These are phyloP conservation scores for Noctua fimbriata DNA, from an alignment of 2,888 invertebrate species.

Conservation along the genomic window DNA sequence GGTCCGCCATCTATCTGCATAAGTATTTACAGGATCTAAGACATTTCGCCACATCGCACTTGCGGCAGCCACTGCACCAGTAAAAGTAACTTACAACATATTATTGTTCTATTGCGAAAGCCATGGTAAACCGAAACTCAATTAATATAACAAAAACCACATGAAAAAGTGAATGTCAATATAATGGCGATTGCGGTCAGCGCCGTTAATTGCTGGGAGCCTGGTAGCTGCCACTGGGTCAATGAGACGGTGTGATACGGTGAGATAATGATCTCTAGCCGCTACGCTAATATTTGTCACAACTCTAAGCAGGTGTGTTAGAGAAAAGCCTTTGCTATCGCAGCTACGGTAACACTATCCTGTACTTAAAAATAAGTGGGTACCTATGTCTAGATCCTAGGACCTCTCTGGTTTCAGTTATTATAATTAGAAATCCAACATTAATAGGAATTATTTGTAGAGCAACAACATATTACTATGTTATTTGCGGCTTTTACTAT, in stretches of 20 bases:
- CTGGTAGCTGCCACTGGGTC: constrained; percentile 37
- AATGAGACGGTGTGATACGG: constrained; percentile 47
- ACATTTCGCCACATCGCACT: constrained; percentile 41
- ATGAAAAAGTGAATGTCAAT: constrained; percentile 63
- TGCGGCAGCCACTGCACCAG: constrained; percentile 6
- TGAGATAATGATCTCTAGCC: constrained; percentile 6
- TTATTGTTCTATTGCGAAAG: constrained; percentile 43
- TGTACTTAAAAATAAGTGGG: neutral
- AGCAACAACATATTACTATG: neutral
- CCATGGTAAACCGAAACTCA: constrained; percentile 52
- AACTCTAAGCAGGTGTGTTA: neutral
- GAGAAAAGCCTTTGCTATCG: neutral
- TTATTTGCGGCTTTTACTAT: neutral
- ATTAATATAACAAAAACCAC: constrained; percentile 57
- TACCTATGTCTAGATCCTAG: neutral
- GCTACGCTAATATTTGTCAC: constrained; percentile 9
- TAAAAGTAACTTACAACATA: constrained; percentile 46
- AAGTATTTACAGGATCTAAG: neutral
- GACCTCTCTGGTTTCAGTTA: neutral
- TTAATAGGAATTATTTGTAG: neutral
- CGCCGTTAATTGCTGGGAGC: constrained; percentile 42
- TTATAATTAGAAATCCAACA: neutral
- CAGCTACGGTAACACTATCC: neutral
- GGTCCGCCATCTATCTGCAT: neutral
- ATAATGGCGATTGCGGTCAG: constrained; percentile 49